Base-by-base conservation (phyloP, 2,888 invertebrate species). In the Amiota communis region DNA sequence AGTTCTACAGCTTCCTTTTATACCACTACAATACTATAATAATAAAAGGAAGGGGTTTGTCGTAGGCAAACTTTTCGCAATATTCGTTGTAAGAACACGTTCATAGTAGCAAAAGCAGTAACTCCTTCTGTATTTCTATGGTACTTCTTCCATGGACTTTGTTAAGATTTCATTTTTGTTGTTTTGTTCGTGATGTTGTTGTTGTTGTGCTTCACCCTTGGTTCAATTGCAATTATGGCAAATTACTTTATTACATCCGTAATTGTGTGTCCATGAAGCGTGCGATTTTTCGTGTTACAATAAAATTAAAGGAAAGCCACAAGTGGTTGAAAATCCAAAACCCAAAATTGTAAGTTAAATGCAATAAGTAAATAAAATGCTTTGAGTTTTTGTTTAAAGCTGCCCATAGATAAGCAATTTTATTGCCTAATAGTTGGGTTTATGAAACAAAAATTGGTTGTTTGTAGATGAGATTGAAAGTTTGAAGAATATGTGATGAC, bases 201-300 rank as follows among this genome's bases (percentile, higher is more conserved):
- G 53, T n/a, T 48, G 71, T 76, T 71, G 72, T 59, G 20, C 78
- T 76, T 74, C 80, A 76, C 77, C 79, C 77, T 83, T 80, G 83
- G 84, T 86, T 88, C 88, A 86, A 88, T 88, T 87, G 87, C 88
- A 88, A 88, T 88, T 88, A 88, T 87, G 86, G 83, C 85, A 88
- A 88, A 88, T 88, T 88, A 87, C 87, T 88, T 88, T 88, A 88
- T 88, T 88, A 88, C 88, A 86, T 88, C 88, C 88, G 88, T 88
- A 88, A 88, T 88, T 88, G 88, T 88, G 86, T 87, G 87, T 86
- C 88, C 86, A 85, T 86, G 82, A 80, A 86, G 87, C 87, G 84
- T 87, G 87, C 85, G 83, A 82, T 85, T 86, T 86, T 83, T 86
- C 76, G 83, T 36, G 36, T 36, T 36, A 78, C 77, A 77, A 75